Evolutionary conservation across 2,797 vertebrate species (phyloP), one percentile per base, ranked within the genome.

Genomic region (Eospalax fontanierii): DNA sequence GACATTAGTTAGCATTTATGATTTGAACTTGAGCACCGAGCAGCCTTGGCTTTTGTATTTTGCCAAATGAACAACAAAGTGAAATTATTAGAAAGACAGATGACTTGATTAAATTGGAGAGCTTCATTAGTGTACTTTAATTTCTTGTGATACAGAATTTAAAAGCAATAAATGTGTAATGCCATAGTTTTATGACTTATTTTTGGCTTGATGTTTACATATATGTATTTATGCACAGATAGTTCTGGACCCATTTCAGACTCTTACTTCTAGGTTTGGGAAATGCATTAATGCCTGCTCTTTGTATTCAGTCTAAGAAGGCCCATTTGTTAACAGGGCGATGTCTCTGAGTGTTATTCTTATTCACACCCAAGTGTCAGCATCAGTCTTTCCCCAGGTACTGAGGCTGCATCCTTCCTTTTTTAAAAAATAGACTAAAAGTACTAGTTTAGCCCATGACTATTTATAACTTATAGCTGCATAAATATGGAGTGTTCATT

Each of bases 401-500:
- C 73, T n/a, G n/a, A 87, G 65, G n/a, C 74, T 95, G 7, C 10
- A 68, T 35, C 35, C 6, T 79, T 87, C 86, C 38, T 35, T 66
- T 61, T 91, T 90, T 80, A 19, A 35, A 4, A 12, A 71, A 21
- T 84, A 79, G 74, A 84, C 50, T 95, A 18, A 33, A 38, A 93
- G 54, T 96, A 74, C 50, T 94, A 66, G 91, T 65, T 91, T 93
- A 96, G 57, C 38, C 59, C 3, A 57, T 95, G 91, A 94, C 80
- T 92, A 0, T 95, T 54, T 96, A 7, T 94, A 94, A 97, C 73
- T 76, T 96, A 91, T 95, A 91, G 83, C 61, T 97, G 33, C 54
- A 80, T 95, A 87, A 96, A 76, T 95, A 68, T 35, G 28, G 90
- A 96, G 89, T 95, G 93, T 96, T 98, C 81, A 91, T 97, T 96